Percentiles rank a stretch among this genome's conserved stretches.
These are phyloP conservation scores for Paramormyrops kingsleyae DNA, from an alignment of 2,113 vertebrate species.

Conservation along the genomic window DNA sequence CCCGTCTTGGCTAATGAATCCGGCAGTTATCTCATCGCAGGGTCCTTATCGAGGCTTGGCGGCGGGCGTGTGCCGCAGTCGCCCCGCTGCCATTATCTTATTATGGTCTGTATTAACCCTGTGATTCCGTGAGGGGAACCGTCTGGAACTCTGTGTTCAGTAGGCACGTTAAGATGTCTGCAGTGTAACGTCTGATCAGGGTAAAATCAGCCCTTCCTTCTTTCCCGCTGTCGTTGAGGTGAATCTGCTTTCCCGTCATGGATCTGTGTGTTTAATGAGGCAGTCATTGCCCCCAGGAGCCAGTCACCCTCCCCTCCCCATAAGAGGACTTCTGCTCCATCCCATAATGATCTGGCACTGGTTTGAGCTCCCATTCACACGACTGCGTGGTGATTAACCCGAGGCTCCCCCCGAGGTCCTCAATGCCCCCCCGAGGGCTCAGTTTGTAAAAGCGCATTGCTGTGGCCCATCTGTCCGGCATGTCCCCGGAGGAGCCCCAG, in stretches of 20 bases:
- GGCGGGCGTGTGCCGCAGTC: neutral
- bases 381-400: neutral
- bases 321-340: neutral
- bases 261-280: neutral
- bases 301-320: neutral
- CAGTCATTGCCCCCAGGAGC: neutral
- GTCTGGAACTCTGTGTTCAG: neutral
- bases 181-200: neutral
- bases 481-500: neutral
- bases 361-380: neutral
- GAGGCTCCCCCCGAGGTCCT: neutral
- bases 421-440: neutral
- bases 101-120: conserved; percentile 5
- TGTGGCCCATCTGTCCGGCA: neutral
- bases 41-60: conserved; percentile 32
- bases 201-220: neutral
- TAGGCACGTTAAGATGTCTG: neutral
- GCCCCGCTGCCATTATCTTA: neutral
- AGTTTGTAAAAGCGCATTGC: neutral
- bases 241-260: neutral
- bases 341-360: neutral
- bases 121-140: neutral
- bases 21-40: conserved; percentile 21
- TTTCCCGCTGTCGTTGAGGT: neutral
- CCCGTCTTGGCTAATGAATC: conserved; percentile 36